Evolutionary conservation across 92 coral and sea anemone species (phyloP).

Genomic region (Parazoanthus darwini): DNA sequence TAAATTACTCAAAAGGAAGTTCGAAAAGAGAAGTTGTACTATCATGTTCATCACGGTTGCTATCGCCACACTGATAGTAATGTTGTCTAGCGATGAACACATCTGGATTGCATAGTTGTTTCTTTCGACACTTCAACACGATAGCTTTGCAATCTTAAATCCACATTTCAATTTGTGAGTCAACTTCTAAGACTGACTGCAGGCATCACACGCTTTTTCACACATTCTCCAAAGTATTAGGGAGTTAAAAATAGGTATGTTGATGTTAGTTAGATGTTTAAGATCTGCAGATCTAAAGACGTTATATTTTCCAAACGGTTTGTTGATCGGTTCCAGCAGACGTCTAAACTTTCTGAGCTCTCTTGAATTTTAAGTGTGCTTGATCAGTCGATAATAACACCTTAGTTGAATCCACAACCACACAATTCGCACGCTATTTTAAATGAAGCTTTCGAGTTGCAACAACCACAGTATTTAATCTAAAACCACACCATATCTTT

Average conservation of each 20-base stretch:
- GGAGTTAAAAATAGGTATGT: too few relatives aligned
- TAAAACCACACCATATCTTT: background rate
- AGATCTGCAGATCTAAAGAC: too few relatives aligned
- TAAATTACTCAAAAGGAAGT: background rate
- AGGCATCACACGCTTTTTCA: too few relatives aligned
- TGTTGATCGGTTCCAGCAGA: too few relatives aligned
- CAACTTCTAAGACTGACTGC: background rate
- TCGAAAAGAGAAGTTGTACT: background rate
- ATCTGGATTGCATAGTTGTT: background rate
- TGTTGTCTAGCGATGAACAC: background rate
- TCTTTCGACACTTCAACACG: background rate
- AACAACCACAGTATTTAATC: background rate
- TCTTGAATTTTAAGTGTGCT: background rate
- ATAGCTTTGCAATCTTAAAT: background rate
- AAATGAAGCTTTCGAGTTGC: background rate
- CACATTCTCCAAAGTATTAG: too few relatives aligned
- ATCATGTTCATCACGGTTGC: background rate
- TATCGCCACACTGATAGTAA: background rate
- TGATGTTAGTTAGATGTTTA: too few relatives aligned
- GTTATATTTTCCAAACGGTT: too few relatives aligned
- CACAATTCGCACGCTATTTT: background rate
- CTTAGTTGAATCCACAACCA: background rate
- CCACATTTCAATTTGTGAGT: background rate
- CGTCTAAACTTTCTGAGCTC: background rate
- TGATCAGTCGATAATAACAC: background rate